These are phyloP conservation scores for Drosophila sordidula DNA, from an alignment of 2,888 invertebrate species.

Conservation along the genomic window DNA sequence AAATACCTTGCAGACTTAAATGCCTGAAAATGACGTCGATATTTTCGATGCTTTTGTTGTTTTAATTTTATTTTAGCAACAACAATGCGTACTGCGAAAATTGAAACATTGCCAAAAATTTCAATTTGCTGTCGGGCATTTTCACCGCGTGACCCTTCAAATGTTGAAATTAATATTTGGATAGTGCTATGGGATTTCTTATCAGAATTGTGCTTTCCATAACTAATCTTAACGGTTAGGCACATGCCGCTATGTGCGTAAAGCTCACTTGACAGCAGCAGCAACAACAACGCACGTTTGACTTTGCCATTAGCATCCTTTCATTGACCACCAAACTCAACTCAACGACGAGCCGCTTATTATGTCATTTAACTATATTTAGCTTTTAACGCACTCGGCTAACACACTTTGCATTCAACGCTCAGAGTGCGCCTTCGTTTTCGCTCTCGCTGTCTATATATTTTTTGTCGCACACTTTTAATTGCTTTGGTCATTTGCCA, in stretches of 20 bases:
- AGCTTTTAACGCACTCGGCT: constrained; percentile 58
- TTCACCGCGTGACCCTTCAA: constrained; percentile 74
- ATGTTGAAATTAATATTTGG: constrained; percentile 9
- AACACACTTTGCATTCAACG: constrained; percentile 17
- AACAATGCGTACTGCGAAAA: constrained; percentile 41
- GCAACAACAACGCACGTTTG: neutral
- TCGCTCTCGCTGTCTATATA: constrained; percentile 14
- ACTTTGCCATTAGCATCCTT: constrained; percentile 24
- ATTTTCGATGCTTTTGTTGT: constrained; percentile 38
- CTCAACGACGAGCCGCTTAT: constrained; percentile 63
- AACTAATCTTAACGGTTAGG: neutral
- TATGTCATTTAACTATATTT: constrained; percentile 76
- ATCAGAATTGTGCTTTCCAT: constrained; percentile 4
- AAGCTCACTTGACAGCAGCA: neutral
- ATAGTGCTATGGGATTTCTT: constrained; percentile 8
- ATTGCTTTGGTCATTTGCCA: constrained; percentile 25
- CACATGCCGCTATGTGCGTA: neutral
- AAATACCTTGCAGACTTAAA: constrained; percentile 48
- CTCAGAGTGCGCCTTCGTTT: constrained; percentile 16
- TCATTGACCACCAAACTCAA: constrained; percentile 40
- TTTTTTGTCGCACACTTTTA: constrained; percentile 26
- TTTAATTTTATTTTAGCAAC: constrained; percentile 48
- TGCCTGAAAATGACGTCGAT: constrained; percentile 64
- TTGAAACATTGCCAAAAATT: constrained; percentile 59
- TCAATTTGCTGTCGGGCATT: constrained; percentile 45